Percentiles rank a stretch among this genome's conserved stretches.
These are phyloP conservation scores for Tauraco erythrolophus DNA, from an alignment of 2,113 vertebrate species.

Conservation along the genomic window DNA sequence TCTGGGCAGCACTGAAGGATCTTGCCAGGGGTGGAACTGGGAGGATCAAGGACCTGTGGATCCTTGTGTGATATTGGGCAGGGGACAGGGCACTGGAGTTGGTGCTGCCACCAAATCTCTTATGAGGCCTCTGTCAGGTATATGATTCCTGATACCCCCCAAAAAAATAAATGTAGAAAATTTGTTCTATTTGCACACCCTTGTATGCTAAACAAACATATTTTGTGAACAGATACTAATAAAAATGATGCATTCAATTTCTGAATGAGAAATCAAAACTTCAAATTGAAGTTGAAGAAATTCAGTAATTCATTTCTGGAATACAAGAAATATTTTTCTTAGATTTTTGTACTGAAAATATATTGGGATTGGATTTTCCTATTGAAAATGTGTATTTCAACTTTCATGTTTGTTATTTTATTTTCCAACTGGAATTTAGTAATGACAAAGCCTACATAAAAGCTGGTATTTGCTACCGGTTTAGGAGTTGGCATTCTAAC, in stretches of 20 bases:
- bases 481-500: not conserved
- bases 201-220: not conserved
- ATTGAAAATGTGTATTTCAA: not conserved
- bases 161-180: not conserved
- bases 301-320: not conserved
- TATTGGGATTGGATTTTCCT: not conserved
- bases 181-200: not conserved
- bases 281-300: not conserved
- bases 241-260: not conserved
- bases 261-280: not conserved
- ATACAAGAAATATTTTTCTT: not conserved
- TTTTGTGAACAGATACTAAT: not conserved
- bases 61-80: not conserved
- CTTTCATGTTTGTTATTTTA: not conserved
- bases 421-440: not conserved
- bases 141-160: not conserved
- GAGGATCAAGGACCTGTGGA: not conserved
- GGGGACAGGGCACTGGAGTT: rapidly evolving
- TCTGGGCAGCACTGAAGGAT: not conserved
- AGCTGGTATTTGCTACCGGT: not conserved
- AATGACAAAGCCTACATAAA: not conserved
- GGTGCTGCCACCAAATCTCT: not conserved
- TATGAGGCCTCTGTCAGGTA: not conserved
- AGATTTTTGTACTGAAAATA: not conserved
- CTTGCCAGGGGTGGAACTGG: not conserved